Evolutionary conservation across 2,113 vertebrate genomes (phyloP).

Genomic region (Platichthys flesus): DNA sequence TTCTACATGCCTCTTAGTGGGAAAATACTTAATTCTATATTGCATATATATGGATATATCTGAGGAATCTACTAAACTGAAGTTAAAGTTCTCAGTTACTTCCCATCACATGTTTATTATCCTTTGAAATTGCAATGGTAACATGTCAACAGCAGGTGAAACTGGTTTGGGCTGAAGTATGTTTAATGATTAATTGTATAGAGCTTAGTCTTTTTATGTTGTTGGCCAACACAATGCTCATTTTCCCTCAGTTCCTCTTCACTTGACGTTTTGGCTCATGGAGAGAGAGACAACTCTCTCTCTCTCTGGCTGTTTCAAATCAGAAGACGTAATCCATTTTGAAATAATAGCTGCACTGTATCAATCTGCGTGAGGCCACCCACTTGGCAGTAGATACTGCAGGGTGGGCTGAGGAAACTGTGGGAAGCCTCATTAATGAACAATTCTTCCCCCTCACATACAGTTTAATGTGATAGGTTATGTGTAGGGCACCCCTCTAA

Average conservation of each 20-base stretch:
- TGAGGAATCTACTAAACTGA: neutral
- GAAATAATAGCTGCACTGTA: slow-evolving; percentile 71
- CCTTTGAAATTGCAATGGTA: neutral
- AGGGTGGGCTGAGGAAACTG: slow-evolving; percentile 61
- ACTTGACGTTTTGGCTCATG: slow-evolving; percentile 36
- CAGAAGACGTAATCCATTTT: slow-evolving; percentile 66
- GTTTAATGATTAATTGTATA: slow-evolving; percentile 7
- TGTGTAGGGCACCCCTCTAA: slow-evolving; percentile 1
- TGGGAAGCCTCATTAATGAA: slow-evolving; percentile 62
- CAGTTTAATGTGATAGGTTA: slow-evolving; percentile 28
- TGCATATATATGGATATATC: too few relatives aligned
- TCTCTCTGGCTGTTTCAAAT: slow-evolving; percentile 58
- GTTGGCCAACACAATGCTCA: slow-evolving; percentile 35
- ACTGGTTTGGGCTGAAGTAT: neutral
- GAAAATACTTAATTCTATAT: too few relatives aligned
- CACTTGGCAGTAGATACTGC: slow-evolving; percentile 63
- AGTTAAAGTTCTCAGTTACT: neutral
- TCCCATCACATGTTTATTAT: neutral
- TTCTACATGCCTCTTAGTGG: too few relatives aligned
- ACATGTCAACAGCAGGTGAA: slow-evolving; percentile 31
- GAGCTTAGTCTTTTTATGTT: slow-evolving; percentile 27
- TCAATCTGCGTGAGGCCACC: slow-evolving; percentile 65
- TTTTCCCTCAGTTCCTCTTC: slow-evolving; percentile 51
- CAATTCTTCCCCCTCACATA: slow-evolving; percentile 28
- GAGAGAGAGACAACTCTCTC: neutral